A percentile compares a stretch with the other conserved stretches of the same genome.
These are phyloP conservation scores for Sander vitreus DNA, from an alignment of 2,113 vertebrate genomes.

Conservation along the genomic window DNA sequence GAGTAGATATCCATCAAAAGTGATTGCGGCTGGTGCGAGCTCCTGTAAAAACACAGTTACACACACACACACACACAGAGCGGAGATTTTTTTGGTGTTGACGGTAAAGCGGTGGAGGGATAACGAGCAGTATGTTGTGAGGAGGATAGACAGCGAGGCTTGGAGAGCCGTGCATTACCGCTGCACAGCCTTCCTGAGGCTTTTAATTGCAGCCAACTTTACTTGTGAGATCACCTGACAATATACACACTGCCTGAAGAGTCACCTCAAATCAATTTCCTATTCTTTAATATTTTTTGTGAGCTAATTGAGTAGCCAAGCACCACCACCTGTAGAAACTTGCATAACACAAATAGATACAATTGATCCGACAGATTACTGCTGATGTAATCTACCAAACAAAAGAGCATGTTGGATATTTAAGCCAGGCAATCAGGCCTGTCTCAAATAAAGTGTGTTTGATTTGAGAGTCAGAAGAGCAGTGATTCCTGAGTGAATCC, in stretches of 20 bases:
- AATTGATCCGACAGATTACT: conserved; percentile 8
- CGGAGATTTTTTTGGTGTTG: conserved; percentile 46
- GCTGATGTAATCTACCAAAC: conserved; percentile 20
- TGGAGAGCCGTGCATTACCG: conserved; percentile 31
- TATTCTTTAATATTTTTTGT: conserved; percentile 33
- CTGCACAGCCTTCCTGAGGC: conserved; percentile 13
- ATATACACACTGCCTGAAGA: conserved; percentile 39
- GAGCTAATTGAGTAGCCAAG: conserved; percentile 15
- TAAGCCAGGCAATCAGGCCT: conserved; percentile 1
- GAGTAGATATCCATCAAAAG: conserved; percentile 80
- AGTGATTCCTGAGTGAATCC: conserved; percentile 5
- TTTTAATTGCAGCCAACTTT: conserved; percentile 32
- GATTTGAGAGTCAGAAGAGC: conserved; percentile 1
- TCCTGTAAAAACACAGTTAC: conserved; percentile 68
- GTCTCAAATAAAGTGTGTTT: not conserved
- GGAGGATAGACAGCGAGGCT: conserved; percentile 28
- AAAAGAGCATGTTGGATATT: conserved; percentile 4
- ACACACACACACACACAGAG: not conserved
- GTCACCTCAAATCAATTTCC: conserved; percentile 40
- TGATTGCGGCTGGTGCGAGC: conserved; percentile 72
- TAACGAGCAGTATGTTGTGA: conserved; percentile 39
- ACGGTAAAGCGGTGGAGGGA: conserved; percentile 45
- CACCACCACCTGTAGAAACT: conserved; percentile 27
- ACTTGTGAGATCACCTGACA: conserved; percentile 64
- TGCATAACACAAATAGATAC: not conserved